Percentiles rank a stretch among this genome's conserved stretches.
Conservation (phyloP, 2,888 invertebrate species). For the Aplocera efformata region DNA sequence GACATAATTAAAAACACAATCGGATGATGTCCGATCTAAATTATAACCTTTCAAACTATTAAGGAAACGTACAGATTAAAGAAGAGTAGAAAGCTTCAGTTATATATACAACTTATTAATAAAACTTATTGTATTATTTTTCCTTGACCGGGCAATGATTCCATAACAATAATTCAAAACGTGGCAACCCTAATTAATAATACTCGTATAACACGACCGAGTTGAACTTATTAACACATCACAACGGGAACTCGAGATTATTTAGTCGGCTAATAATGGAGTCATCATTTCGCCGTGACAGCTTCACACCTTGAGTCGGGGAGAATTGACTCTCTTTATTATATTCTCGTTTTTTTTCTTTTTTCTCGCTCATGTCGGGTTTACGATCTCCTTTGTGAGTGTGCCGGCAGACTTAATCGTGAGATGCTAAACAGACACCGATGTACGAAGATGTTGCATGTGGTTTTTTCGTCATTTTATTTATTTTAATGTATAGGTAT, state of each 20-base stretch:
- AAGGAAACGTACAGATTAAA: too few relatives aligned
- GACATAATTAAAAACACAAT: too few relatives aligned
- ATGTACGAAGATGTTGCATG: conserved; percentile 55
- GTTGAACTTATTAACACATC: conserved; percentile 60
- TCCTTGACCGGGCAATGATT: not conserved
- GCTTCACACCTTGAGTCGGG: conserved; percentile 75
- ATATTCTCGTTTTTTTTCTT: conserved; percentile 46
- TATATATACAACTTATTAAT: too few relatives aligned
- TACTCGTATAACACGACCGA: conserved; percentile 41
- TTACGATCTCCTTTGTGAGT: conserved; percentile 65
- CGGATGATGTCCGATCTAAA: too few relatives aligned
- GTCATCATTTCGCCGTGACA: conserved; percentile 76
- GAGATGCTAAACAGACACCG: conserved; percentile 64
- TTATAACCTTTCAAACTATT: too few relatives aligned
- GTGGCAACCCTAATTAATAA: conserved; percentile 44
- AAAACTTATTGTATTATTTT: too few relatives aligned
- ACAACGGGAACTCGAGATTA: conserved; percentile 60
- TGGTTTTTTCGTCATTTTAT: too few relatives aligned
- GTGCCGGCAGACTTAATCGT: conserved; percentile 45
- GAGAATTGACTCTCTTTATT: conserved; percentile 72
- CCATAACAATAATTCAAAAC: conserved; percentile 29
- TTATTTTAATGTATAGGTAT: too few relatives aligned
- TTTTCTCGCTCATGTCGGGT: conserved; percentile 56
- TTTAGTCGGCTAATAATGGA: conserved; percentile 76
- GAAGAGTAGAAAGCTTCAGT: too few relatives aligned